Base-by-base conservation (phyloP, 1,140 invertebrate genomes). In the Nymphalis io region DNA sequence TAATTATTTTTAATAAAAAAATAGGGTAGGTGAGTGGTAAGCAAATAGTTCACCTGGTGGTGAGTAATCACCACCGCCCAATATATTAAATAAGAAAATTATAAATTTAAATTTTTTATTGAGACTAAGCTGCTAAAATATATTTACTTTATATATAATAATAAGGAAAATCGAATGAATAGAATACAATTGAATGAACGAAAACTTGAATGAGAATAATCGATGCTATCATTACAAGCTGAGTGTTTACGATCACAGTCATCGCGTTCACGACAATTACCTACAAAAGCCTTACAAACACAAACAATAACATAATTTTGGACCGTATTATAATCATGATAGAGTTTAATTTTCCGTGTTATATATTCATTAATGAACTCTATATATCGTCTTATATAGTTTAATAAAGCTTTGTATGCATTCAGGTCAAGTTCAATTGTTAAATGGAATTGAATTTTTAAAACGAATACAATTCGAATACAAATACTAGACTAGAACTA, bases 361-460 rank as follows among this genome's bases (percentile, higher is more conserved):
- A 21, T 20, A 51, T 20, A 12, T 42, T 16, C 15, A 39, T 8
- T 8, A 39, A 61, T 21, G 23, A 39, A 18, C 0, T 42, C n/a
- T 55, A 68, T 16, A 18, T 68, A 68, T 18, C 27, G 58, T 40
- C 48, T 57, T n/a, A n/a, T n/a, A 68, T 68, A 61, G 66, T 68
- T 68, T 48, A 61, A 55, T 57, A 65, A 57, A 53, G 48, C 62
- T 65, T 42, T 39, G 57, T 48, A 48, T 57, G 61, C 44, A 70
- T 51, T 10, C 64, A 38, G 68, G 68, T 70, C 61, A 70, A 70
- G 68, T 59, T 55, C 61, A 64, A 59, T 64, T 46, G 40, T 10
- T 61, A 33, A 55, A 68, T 44, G 48, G 59, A 61, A 67, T 33
- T 42, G 15, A 68, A 61, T 53, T 51, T 20, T 44, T 48, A 51